Percentiles rank a stretch among this genome's conserved stretches.
phyloP scores from a whole-genome alignment of 2,113 vertebrate species.

The Cromileptes altivelis region DNA sequence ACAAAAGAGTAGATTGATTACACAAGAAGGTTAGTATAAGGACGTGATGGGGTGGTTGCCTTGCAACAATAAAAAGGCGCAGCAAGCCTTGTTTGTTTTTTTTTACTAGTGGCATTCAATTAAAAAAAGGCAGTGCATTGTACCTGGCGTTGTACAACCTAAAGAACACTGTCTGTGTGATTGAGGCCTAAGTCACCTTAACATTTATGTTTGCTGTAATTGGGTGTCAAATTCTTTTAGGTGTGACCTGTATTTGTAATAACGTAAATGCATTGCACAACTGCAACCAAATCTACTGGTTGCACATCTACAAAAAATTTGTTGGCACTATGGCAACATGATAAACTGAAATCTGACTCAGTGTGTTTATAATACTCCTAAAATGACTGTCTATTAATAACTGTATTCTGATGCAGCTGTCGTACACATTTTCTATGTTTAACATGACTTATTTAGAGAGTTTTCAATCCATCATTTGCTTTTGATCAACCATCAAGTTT shows the following conservation, averaged over 20 bases:
- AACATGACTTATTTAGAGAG: neutral
- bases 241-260: neutral
- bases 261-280: neutral
- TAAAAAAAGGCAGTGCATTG: no score
- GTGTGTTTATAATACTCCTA: neutral
- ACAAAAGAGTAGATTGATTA: no score
- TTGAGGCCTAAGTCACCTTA: no score
- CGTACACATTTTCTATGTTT: neutral
- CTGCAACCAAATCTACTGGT: no score
- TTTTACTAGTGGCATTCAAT: no score
- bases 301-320: neutral
- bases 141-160: no score
- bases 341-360: neutral
- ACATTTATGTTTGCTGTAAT: neutral
- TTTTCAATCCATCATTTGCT: conserved; percentile 3
- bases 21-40: no score
- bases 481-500: neutral
- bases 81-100: no score
- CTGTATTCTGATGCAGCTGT: neutral
- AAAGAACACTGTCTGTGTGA: no score
- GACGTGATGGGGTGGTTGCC: no score
- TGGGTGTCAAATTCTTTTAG: neutral
- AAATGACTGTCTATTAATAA: neutral
- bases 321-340: neutral
- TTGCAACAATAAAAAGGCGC: no score